Evolutionary conservation across 2,888 invertebrate genomes (phyloP).

Genomic region (Nebria brevicollis): DNA sequence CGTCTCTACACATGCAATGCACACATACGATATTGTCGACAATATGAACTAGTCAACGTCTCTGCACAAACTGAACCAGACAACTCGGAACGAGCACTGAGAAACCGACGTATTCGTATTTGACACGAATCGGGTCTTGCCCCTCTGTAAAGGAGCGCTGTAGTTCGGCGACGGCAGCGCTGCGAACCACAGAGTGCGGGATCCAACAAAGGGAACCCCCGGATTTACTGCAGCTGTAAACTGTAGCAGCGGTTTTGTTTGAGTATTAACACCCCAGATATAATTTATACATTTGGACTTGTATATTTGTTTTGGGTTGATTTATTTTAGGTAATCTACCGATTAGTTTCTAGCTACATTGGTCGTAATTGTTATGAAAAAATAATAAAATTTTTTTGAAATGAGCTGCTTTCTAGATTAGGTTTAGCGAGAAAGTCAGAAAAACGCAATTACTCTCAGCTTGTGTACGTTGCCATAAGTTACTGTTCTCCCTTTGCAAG

Average conservation of each 20-base stretch:
- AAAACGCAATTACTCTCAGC: no score
- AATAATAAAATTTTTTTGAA: no score
- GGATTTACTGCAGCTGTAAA: constrained; percentile 1
- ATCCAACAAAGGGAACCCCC: constrained; percentile 10
- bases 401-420: no score
- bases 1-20: constrained; percentile 31
- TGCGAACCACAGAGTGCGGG: constrained; percentile 9
- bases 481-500: not conserved
- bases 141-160: not conserved
- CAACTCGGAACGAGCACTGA: not conserved
- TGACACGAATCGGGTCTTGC: not conserved
- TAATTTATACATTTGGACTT: not conserved
- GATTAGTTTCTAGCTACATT: not conserved
- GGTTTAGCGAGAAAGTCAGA: no score
- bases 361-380: not conserved
- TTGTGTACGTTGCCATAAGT: no score
- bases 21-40: not conserved
- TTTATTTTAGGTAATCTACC: not conserved
- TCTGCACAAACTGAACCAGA: constrained; percentile 28
- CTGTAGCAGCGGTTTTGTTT: not conserved
- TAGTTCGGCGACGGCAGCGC: constrained; percentile 18
- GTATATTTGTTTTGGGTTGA: not conserved
- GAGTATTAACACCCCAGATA: not conserved
- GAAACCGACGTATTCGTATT: not conserved
- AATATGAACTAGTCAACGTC: constrained; percentile 38